Base-by-base conservation (phyloP, 2,888 invertebrate species). In the Eupithecia dodoneata region DNA sequence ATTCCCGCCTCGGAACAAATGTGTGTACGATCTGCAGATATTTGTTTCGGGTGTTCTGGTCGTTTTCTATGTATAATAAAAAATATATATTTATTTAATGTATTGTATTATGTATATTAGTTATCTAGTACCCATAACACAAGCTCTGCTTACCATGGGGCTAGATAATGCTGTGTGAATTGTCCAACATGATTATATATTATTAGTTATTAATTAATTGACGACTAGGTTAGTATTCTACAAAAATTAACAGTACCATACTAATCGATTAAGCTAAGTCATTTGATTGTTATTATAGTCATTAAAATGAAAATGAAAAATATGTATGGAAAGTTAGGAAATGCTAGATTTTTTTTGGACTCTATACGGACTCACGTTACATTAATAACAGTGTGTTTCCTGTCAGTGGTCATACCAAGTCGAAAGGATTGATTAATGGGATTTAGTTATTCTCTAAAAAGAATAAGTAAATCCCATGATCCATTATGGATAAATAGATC, bases 271-370 rank as follows among this genome's bases (percentile, higher is more conserved):
- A 12, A 63, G 63, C 63, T 63, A 30, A 63, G 63, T 30, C 10
- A 63, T 30, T 63, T 63, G 10, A 59, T 63, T 30, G 10, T 63
- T 18, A 63, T 59, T 18, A 63, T 59, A 63, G 18, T 63, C 18
- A 59, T 59, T 59, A 18, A 18, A 59, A 18, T 18, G 15, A 59
- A 59, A 59, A n/a, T n/a, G n/a, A n/a, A n/a, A n/a, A n/a, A 10
- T 42, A 15, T 59, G n/a, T 9, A 59, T 44, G 47, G 18, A 44
- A 67, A 69, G 49, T 44, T 67, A 72, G 65, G 69, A 63, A 47
- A 18, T 70, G 42, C 70, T 74, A 71, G 47, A 9, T 67, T 67
- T 9, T 44, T 18, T 63, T 13, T 55, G 6, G n/a, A 52, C 52
- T 52, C 7, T 55, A 9, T n/a, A 55, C 55, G n/a, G n/a, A 55